Evolutionary conservation across 2,888 invertebrate genomes (phyloP).

Genomic region (Pammene aurita): DNA sequence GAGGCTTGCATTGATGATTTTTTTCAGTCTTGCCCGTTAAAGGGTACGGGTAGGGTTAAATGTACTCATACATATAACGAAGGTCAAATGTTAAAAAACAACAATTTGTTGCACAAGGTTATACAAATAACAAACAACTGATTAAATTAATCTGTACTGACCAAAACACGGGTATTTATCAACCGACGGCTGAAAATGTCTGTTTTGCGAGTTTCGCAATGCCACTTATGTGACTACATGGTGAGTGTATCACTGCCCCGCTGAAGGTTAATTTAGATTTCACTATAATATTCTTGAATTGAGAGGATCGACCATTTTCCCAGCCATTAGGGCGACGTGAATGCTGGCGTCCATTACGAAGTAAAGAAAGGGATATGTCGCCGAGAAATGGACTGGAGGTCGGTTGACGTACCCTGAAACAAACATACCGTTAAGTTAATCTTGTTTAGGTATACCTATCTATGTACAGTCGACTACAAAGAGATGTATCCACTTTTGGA

Average conservation of each 20-base stretch:
- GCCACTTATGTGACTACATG: background rate
- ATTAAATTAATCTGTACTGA: background rate
- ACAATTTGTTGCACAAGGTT: no score
- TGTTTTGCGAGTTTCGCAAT: no score
- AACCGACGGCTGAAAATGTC: no score
- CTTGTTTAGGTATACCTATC: background rate
- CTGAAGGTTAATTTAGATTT: background rate
- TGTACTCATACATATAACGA: no score
- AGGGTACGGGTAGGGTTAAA: no score
- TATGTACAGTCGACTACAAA: no score
- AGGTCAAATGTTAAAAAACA: no score
- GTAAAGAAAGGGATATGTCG: conserved; percentile 92
- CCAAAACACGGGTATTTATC: no score
- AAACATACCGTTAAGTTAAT: background rate
- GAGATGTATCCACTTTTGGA: no score
- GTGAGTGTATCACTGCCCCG: background rate
- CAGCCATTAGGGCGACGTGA: conserved; percentile 91
- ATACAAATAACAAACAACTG: background rate
- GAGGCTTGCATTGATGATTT: no score
- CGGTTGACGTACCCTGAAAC: conserved; percentile 76
- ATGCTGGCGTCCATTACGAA: conserved; percentile 92
- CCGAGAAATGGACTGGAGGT: conserved; percentile 88
- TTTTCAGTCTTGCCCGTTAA: no score
- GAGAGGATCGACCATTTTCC: conserved; percentile 91
- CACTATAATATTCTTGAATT: conserved; percentile 90